phyloP scores from a whole-genome alignment of 2,797 vertebrate genomes.

The Clarias pachynema region DNA sequence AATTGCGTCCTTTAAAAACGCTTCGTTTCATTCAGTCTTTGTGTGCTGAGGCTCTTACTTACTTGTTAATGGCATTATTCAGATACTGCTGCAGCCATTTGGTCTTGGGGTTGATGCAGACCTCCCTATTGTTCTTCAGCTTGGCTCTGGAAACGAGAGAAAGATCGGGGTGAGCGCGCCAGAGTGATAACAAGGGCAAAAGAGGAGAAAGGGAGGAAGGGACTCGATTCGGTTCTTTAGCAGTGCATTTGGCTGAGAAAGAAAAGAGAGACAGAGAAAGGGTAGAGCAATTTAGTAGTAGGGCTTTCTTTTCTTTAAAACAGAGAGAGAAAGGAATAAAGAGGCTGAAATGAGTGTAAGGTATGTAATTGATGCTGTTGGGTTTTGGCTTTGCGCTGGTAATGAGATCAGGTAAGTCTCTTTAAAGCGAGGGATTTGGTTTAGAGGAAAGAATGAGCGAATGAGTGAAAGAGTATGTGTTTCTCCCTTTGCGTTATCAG shows the following conservation, averaged over 20 bases:
- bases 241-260: not conserved
- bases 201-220: slow-evolving; percentile 6
- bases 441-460: not conserved
- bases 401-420: slow-evolving; percentile 28
- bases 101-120: slow-evolving; percentile 95
- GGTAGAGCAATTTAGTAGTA: not conserved
- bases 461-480: not conserved
- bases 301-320: not conserved
- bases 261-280: not conserved
- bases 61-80: slow-evolving; percentile 98
- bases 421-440: slow-evolving; percentile 13
- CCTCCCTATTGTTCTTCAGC: slow-evolving; percentile 90
- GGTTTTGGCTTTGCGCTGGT: slow-evolving; percentile 5
- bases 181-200: not conserved
- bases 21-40: not conserved
- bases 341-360: not conserved
- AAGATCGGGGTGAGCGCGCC: not conserved
- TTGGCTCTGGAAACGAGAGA: slow-evolving; percentile 72
- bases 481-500: slow-evolving; percentile 39
- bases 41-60: slow-evolving; percentile 71
- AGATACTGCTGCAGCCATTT: slow-evolving; percentile 98
- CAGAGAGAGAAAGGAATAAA: not conserved
- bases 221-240: slow-evolving; percentile 6
- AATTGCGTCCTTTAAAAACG: not conserved
- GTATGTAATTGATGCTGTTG: slow-evolving; percentile 18